phyloP scores from a whole-genome alignment of 1,140 invertebrate species.

The Galleria mellonella region DNA sequence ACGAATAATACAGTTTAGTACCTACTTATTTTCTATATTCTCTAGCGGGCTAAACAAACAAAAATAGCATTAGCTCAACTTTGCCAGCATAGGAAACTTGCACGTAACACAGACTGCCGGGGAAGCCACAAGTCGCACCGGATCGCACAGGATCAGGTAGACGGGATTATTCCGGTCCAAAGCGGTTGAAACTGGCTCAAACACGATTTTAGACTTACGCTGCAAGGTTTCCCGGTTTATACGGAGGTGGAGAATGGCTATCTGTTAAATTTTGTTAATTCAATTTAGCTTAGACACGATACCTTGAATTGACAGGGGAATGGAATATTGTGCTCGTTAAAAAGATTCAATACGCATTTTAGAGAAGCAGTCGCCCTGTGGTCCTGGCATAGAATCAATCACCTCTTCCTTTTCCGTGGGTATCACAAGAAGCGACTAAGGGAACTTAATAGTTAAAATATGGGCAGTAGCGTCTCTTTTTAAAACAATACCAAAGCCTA shows the following conservation, averaged over 20 bases:
- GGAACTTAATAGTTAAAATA: too few species aligned
- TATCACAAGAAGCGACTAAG: too few species aligned
- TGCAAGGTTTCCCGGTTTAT: constrained; percentile 40
- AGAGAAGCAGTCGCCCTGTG: too few species aligned
- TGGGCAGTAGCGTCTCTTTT: too few species aligned
- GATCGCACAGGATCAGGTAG: constrained; percentile 63
- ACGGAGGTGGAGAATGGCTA: constrained; percentile 46
- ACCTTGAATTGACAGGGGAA: not conserved
- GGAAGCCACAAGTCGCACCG: constrained; percentile 40
- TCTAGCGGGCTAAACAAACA: too few species aligned
- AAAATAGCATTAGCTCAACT: too few species aligned
- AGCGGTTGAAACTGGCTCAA: constrained; percentile 59
- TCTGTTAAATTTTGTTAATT: constrained; percentile 11
- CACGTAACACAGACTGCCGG: not conserved
- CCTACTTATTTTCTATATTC: not conserved
- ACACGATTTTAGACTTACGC: constrained; percentile 68
- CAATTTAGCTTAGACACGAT: constrained; percentile 3
- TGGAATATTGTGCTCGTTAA: too few species aligned
- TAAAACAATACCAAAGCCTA: too few species aligned
- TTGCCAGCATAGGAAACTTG: not conserved
- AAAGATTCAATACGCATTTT: too few species aligned
- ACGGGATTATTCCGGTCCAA: constrained; percentile 65
- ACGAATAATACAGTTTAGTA: too few species aligned
- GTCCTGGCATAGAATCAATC: too few species aligned
- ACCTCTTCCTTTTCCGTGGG: too few species aligned